Evolutionary conservation across 2,113 vertebrate species (phyloP).

Genomic region (Ancistrus triradiatus): DNA sequence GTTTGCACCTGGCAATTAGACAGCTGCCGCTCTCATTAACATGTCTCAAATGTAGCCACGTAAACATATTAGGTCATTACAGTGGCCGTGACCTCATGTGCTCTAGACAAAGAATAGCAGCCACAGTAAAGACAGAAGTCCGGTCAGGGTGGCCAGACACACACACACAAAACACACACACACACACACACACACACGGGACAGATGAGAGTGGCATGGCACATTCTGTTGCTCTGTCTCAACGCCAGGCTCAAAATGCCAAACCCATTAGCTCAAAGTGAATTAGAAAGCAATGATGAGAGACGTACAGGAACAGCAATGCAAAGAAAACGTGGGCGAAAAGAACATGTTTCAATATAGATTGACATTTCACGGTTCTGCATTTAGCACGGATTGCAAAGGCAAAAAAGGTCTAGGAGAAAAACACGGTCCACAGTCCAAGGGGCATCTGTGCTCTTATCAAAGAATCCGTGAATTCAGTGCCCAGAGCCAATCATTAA

Average conservation of each 20-base stretch:
- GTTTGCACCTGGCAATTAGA: constrained; percentile 34
- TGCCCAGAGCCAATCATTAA: constrained; percentile 43
- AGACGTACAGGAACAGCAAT: too few species aligned
- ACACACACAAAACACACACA: constrained; percentile 30
- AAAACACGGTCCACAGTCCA: constrained; percentile 33
- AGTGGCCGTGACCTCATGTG: constrained; percentile 19
- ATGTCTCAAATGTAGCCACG: constrained; percentile 5
- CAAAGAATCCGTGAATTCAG: constrained; percentile 34
- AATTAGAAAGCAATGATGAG: constrained; percentile 34
- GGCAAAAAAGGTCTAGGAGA: neutral
- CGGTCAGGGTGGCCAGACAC: constrained; percentile 11
- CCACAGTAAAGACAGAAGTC: constrained; percentile 25
- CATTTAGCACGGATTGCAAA: neutral
- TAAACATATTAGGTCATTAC: constrained; percentile 39
- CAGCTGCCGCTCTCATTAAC: constrained; percentile 28
- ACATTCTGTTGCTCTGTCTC: constrained; percentile 36
- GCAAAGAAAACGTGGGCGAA: too few species aligned
- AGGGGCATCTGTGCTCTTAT: constrained; percentile 34
- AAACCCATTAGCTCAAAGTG: constrained; percentile 35
- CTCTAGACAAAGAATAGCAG: constrained; percentile 17
- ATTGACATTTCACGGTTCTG: too few species aligned
- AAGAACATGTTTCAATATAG: too few species aligned
- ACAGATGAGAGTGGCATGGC: constrained; percentile 20
- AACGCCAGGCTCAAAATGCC: constrained; percentile 26
- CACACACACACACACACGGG: constrained; percentile 25